Evolutionary conservation across 2,797 vertebrate genomes (phyloP).

Genomic region (Cyprinella venusta): DNA sequence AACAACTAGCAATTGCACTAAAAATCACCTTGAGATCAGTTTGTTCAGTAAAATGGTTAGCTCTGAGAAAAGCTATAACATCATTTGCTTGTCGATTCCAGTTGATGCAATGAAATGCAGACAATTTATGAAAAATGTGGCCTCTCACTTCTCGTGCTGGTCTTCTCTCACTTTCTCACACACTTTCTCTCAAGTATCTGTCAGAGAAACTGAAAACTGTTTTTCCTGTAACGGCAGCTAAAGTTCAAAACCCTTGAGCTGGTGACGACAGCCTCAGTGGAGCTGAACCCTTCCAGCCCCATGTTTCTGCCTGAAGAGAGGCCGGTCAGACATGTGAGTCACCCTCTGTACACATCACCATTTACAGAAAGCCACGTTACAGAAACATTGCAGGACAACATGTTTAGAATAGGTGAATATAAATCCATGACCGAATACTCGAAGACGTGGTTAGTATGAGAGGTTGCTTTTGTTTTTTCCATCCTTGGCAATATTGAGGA

Average conservation of each 20-base stretch:
- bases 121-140: too few relatives aligned
- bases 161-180: neutral
- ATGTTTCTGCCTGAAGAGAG: constrained; percentile 90
- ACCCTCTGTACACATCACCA: constrained; percentile 23
- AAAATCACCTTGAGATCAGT: neutral
- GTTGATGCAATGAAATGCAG: neutral
- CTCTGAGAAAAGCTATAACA: neutral
- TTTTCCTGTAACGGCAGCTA: constrained; percentile 79
- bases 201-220: constrained; percentile 54
- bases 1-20: neutral
- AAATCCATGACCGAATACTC: constrained; percentile 6
- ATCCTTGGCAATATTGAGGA: neutral
- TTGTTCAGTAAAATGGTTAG: neutral
- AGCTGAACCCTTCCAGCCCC: constrained; percentile 83
- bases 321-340: constrained; percentile 90
- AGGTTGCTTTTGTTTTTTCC: neutral
- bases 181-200: constrained; percentile 30
- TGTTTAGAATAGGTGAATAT: neutral
- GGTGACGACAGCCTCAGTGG: constrained; percentile 81
- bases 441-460: neutral
- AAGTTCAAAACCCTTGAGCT: constrained; percentile 91
- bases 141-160: neutral
- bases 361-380: constrained; percentile 39
- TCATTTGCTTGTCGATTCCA: neutral
- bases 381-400: constrained; percentile 33